Evolutionary conservation across 2,888 invertebrate genomes (phyloP).

Genomic region (Euphydryas editha): DNA sequence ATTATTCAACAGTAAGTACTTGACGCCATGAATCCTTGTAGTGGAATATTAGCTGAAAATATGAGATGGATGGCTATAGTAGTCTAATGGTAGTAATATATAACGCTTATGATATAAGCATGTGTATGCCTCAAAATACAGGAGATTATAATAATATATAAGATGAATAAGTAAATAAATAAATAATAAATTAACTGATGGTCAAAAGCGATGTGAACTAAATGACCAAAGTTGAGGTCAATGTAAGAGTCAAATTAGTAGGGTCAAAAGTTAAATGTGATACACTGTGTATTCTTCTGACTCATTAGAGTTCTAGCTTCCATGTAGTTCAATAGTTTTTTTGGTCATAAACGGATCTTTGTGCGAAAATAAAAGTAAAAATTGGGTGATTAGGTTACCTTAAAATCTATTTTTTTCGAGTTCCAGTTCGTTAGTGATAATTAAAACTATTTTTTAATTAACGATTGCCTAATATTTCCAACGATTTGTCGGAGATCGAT

Average conservation of each 20-base stretch:
- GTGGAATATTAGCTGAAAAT: too few species aligned
- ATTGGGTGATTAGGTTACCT: too few species aligned
- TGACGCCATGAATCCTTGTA: too few species aligned
- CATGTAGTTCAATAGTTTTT: slow-evolving; percentile 27
- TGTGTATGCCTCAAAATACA: neutral
- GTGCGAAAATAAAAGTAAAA: neutral
- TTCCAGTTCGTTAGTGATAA: neutral
- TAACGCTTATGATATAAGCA: too few species aligned
- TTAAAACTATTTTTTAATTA: slow-evolving; percentile 19
- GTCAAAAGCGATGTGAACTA: slow-evolving; percentile 20
- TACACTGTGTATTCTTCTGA: slow-evolving; percentile 46
- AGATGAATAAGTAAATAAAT: too few species aligned
- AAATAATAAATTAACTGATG: neutral
- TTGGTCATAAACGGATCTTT: neutral
- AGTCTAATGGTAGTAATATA: too few species aligned
- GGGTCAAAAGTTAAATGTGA: slow-evolving; percentile 64
- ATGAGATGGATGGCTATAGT: too few species aligned
- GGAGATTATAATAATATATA: neutral
- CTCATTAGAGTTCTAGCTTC: slow-evolving; percentile 47
- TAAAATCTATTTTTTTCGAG: neutral
- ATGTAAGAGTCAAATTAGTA: slow-evolving; percentile 62
- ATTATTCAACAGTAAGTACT: too few species aligned
- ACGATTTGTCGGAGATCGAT: slow-evolving; percentile 26
- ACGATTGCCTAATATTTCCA: slow-evolving; percentile 19
- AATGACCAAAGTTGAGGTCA: slow-evolving; percentile 60